Conservation (phyloP, 2,888 invertebrate genomes). For the Tethea ocularis region DNA sequence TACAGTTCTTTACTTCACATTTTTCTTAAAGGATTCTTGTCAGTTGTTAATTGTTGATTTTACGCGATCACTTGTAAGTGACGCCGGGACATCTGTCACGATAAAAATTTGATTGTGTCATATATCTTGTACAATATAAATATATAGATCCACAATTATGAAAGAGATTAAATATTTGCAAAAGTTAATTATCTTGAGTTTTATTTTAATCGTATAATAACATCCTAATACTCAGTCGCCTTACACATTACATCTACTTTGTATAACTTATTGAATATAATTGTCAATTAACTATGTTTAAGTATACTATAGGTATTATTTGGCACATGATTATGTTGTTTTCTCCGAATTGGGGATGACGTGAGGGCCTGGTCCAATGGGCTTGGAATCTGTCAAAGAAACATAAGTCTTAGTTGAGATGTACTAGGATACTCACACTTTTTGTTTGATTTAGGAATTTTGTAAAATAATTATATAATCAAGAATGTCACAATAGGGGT, state of each 20-base stretch:
- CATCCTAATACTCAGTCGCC: constrained; percentile 51
- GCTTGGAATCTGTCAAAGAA: constrained; percentile 53
- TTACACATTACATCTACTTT: constrained; percentile 44
- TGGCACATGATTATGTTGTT: constrained; percentile 47
- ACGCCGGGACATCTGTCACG: constrained; percentile 62
- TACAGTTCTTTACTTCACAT: constrained; percentile 70
- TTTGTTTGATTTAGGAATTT: too few species aligned
- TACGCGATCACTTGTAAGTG: constrained; percentile 58
- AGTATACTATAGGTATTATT: constrained; percentile 42
- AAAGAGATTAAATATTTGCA: constrained; percentile 85
- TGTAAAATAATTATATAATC: too few species aligned
- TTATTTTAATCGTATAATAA: constrained; percentile 56
- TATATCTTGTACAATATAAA: constrained; percentile 84
- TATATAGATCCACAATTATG: constrained; percentile 85
- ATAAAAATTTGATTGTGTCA: constrained; percentile 76
- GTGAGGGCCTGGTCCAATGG: constrained; percentile 84
- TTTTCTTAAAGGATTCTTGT: constrained; percentile 60
- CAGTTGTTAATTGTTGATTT: constrained; percentile 66
- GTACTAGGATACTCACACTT: too few species aligned
- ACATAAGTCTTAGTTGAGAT: not conserved
- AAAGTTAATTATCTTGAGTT: constrained; percentile 77
- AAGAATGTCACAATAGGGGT: too few species aligned
- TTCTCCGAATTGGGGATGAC: constrained; percentile 63
- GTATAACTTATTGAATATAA: constrained; percentile 40
- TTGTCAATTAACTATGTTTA: constrained; percentile 48